These are phyloP conservation scores for Thaumetopoea pityocampa DNA, from an alignment of 1,140 invertebrate genomes.

Conservation along the genomic window DNA sequence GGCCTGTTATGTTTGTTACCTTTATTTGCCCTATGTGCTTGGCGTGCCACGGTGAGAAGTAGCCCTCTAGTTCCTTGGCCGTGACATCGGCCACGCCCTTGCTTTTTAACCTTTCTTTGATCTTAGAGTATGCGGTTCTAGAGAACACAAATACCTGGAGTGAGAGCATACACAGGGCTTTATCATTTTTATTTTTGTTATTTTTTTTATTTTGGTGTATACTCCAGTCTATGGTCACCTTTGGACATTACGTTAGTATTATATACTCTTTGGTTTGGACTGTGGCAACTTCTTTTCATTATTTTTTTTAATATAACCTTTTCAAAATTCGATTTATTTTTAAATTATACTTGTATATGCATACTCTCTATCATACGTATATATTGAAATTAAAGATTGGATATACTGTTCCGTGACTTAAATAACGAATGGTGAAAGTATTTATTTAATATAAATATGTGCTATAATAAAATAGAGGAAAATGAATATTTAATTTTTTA, in stretches of 20 bases:
- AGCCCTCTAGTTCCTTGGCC: slow-evolving; percentile 83
- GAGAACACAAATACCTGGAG: slow-evolving; percentile 91
- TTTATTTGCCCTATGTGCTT: slow-evolving; percentile 88
- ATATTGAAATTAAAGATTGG: not conserved
- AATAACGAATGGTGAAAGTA: too few relatives aligned
- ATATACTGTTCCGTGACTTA: too few relatives aligned
- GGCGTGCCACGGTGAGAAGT: slow-evolving; percentile 89
- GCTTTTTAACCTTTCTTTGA: slow-evolving; percentile 87
- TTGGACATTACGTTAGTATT: too few relatives aligned
- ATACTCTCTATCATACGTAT: slow-evolving; percentile 2
- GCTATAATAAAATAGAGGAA: too few relatives aligned
- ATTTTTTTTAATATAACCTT: slow-evolving; percentile 12
- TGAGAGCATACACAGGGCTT: slow-evolving; percentile 70
- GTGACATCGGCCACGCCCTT: slow-evolving; percentile 83
- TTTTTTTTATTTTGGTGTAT: slow-evolving; percentile 31
- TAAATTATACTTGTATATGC: too few relatives aligned
- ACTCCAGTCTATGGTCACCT: slow-evolving; percentile 37
- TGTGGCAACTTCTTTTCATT: slow-evolving; percentile 44
- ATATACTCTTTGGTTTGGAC: too few relatives aligned
- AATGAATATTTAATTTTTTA: too few relatives aligned
- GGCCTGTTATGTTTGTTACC: too few relatives aligned
- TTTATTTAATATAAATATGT: too few relatives aligned
- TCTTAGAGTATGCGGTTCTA: slow-evolving; percentile 84
- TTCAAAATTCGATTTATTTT: not conserved
- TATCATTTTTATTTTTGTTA: slow-evolving; percentile 41